Conservation (phyloP, 2,113 vertebrate species). For the Crotalus helleri region DNA sequence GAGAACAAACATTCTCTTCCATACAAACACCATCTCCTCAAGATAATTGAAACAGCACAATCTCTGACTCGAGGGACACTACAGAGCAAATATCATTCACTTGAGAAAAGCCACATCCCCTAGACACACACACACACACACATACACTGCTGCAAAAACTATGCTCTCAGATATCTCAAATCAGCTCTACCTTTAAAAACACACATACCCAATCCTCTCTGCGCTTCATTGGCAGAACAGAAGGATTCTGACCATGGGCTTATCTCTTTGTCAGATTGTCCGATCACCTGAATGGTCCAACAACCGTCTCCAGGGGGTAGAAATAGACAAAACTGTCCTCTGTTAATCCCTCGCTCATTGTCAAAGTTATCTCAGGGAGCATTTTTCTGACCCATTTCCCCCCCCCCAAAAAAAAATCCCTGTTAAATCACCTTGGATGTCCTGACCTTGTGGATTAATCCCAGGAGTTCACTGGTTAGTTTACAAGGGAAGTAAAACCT, state of each 20-base stretch:
- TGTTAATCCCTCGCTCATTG: background rate
- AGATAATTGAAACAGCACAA: slow-evolving; percentile 18
- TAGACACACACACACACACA: background rate
- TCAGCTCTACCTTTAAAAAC: background rate
- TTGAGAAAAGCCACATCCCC: slow-evolving; percentile 5
- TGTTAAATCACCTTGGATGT: background rate
- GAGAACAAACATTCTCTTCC: slow-evolving; percentile 18
- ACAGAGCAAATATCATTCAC: slow-evolving; percentile 1
- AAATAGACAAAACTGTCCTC: background rate
- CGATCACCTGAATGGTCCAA: background rate
- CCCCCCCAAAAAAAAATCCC: background rate
- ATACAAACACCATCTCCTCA: slow-evolving; percentile 17
- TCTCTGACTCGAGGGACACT: background rate
- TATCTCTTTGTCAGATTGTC: background rate
- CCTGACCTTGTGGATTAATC: background rate
- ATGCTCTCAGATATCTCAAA: background rate
- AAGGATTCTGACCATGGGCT: background rate
- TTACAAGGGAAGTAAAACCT: background rate
- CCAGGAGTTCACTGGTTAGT: background rate
- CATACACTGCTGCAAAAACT: background rate
- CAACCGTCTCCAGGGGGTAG: background rate
- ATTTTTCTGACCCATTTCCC: background rate
- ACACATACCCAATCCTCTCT: background rate
- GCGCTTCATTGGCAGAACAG: background rate
- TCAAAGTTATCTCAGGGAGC: background rate